Evolutionary conservation across 2,888 invertebrate genomes (phyloP).

Genomic region (Gisinianus flammeolus): DNA sequence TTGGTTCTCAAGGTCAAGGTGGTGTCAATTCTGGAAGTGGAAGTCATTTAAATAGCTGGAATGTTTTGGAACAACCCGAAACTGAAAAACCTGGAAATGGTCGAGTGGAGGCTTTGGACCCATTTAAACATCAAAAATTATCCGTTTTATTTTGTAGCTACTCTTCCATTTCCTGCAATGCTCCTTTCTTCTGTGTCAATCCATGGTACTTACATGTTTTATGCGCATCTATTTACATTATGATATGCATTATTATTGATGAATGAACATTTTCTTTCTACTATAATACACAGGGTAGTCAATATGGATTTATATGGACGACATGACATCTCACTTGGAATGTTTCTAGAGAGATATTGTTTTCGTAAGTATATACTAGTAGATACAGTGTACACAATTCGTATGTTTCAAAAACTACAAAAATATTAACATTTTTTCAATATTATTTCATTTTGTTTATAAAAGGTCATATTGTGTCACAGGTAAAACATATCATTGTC

Average conservation of each 20-base stretch:
- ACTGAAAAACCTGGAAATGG: slow-evolving; percentile 39
- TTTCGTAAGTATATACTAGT: too few species aligned
- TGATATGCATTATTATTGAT: background rate
- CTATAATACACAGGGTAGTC: slow-evolving; percentile 71
- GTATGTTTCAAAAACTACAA: too few species aligned
- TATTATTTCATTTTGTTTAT: background rate
- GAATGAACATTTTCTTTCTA: background rate
- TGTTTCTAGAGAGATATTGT: slow-evolving; percentile 91
- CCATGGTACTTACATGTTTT: slow-evolving; percentile 72
- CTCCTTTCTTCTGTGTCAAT: slow-evolving; percentile 86
- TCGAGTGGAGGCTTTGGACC: slow-evolving; percentile 74
- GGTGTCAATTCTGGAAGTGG: background rate
- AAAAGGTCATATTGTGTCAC: too few species aligned
- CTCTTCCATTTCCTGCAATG: slow-evolving; percentile 75
- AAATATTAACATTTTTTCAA: background rate
- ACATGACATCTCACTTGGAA: slow-evolving; percentile 93
- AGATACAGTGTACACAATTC: too few species aligned
- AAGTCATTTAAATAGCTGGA: slow-evolving; percentile 40
- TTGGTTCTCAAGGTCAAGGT: slow-evolving; percentile 29
- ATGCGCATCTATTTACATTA: background rate
- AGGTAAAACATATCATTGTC: slow-evolving; percentile 78
- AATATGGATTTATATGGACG: slow-evolving; percentile 94
- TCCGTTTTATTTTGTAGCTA: slow-evolving; percentile 90
- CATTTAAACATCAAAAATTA: slow-evolving; percentile 82
- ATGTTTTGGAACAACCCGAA: slow-evolving; percentile 31